Evolutionary conservation across 2,113 vertebrate genomes (phyloP), one percentile per base, ranked within the genome.

Genomic region (Noctilio leporinus): DNA sequence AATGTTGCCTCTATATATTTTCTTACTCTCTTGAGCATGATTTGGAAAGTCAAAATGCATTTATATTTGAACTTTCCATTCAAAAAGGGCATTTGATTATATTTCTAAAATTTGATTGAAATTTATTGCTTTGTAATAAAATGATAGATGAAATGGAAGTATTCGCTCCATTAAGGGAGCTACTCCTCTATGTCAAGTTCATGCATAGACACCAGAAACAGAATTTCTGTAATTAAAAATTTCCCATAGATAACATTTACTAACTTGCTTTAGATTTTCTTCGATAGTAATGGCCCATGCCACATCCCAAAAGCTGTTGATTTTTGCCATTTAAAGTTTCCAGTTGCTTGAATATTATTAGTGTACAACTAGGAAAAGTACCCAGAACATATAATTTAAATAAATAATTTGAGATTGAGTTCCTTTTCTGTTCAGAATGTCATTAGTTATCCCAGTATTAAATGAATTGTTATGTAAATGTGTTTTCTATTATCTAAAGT

Each of bases 291-390:
- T 33, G n/a, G 28, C 24, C 28, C 22, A 75, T 2, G 10, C 2
- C 81, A 43, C 7, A 92, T 38, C 47, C 33, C 30, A 95, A 96
- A n/a, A n/a, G 0, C 12, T 15, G 69, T 76, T 70, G 72, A 17
- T 2, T 16, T 85, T 92, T 95, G 91, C 33, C 17, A 40, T 10
- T 92, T 95, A 64, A 96, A 92, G 83, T 70, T 83, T 43, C 7
- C 30, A 95, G 33, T 51, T 57, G 24, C 77, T 76, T 94, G 33
- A 72, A 65, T 70, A 93, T 81, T 2, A 81, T 73, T 77, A 59
- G 30, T 76, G 19, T 84, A 17, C 11, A 69, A 75, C 57, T 70
- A 65, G 12, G 8, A 70, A 96, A 92, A 35, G 26, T 55, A 80
- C 19, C 3, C 49, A 78, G 33, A 83, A 10, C 15, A 53, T 49